Evolutionary conservation across 2,797 vertebrate species (phyloP), one percentile per base, ranked within the genome.

Genomic region (Hoplostethus atlanticus): DNA sequence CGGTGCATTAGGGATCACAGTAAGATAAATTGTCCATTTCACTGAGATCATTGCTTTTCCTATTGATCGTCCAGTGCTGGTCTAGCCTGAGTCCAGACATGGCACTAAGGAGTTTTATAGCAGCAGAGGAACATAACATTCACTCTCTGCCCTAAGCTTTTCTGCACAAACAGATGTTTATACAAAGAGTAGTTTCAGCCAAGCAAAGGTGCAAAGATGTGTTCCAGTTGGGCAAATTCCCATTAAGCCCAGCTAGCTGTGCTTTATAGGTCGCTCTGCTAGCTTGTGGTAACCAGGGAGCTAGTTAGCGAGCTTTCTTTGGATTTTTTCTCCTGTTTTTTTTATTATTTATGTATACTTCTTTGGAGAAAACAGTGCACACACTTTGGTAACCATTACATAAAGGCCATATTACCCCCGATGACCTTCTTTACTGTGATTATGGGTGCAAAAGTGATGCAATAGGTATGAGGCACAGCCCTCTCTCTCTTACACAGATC

Each of bases 21-120:
- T 71, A 71, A 90, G 89, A 92, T 80, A 79, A 88, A 92, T 85
- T 70, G 80, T 79, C 81, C 80, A 77, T 89, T 90, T 86, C 83
- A 79, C 84, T 54, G 54, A 81, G 87, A 92, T 89, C 84, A 89
- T 91, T 89, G 77, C 84, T 84, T 87, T 86, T 84, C 73, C 79
- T 86, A 93, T 92, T 85, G 93, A 92, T 93, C 31, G 59, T 8
- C 61, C 56, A 0, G 60, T 74, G 85, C 73, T 82, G 81, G 81
- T 90, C 77, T 48, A 75, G 79, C 68, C 84, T 3, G 64, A 77
- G 79, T 80, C 75, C 83, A 85, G 76, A 87, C 77, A 63, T 62
- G 57, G 46, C 25, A 55, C 69, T 69, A 71, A 50, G 30, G 72
- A 70, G 66, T 76, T 42, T 64, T 76, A 75, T 66, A 44, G 6